Percentiles rank a stretch among this genome's conserved stretches.
Conservation (phyloP, 2,113 vertebrate genomes). For the Hippocampus comes region DNA sequence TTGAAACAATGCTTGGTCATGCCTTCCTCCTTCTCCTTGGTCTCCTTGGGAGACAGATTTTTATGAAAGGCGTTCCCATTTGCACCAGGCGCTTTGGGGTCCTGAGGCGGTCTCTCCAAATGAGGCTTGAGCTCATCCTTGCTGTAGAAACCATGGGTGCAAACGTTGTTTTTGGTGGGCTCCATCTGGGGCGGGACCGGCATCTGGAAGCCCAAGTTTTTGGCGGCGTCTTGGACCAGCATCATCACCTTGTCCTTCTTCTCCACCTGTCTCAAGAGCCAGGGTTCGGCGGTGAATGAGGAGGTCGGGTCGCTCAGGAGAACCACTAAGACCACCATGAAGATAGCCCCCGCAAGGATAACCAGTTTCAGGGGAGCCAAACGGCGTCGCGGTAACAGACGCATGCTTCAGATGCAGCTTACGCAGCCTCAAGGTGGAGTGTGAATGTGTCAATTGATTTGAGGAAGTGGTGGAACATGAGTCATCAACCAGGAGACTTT, state of each 20-base stretch:
- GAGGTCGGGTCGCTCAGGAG: slow-evolving; percentile 79
- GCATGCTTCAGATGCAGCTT: slow-evolving; percentile 64
- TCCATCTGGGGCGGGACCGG: slow-evolving; percentile 38
- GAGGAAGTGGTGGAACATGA: neutral
- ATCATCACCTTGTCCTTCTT: slow-evolving; percentile 80
- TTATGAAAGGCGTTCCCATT: slow-evolving; percentile 78
- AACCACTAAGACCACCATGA: slow-evolving; percentile 83
- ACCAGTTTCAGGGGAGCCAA: slow-evolving; percentile 82
- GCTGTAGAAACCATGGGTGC: slow-evolving; percentile 81
- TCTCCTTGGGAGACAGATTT: slow-evolving; percentile 75
- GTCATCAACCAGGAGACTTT: neutral
- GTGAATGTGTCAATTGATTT: neutral
- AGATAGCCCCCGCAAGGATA: slow-evolving; percentile 71
- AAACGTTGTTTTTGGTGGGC: slow-evolving; percentile 57
- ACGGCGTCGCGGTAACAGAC: slow-evolving; percentile 75
- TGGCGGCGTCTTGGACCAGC: slow-evolving; percentile 82
- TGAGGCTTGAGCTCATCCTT: slow-evolving; percentile 79
- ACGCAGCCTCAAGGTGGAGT: neutral
- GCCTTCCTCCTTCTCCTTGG: slow-evolving; percentile 82
- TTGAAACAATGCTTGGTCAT: slow-evolving; percentile 95
- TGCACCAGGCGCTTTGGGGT: slow-evolving; percentile 76
- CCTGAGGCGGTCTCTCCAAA: slow-evolving; percentile 81
- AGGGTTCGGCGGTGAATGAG: slow-evolving; percentile 73
- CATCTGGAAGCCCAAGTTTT: slow-evolving; percentile 90
- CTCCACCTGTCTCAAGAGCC: slow-evolving; percentile 82